Evolutionary conservation across 2,113 vertebrate species (phyloP).

Genomic region (Chloropsis hardwickii): DNA sequence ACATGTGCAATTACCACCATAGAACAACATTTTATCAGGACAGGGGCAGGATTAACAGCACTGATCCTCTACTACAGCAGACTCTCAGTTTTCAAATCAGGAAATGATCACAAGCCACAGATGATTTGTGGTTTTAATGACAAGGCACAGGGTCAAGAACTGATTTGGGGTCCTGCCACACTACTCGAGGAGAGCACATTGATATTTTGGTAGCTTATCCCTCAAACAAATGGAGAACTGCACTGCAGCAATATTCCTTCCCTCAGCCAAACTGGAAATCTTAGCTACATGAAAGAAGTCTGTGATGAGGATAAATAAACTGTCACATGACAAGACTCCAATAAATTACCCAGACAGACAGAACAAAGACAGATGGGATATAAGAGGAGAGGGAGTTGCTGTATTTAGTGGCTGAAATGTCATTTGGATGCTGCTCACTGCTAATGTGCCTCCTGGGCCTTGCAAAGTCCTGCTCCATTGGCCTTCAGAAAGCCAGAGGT

Average conservation of each 20-base stretch:
- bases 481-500: slow-evolving; percentile 2
- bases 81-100: background rate
- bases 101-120: background rate
- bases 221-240: background rate
- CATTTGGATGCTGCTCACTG: background rate
- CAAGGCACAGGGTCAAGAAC: background rate
- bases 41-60: background rate
- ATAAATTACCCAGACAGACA: background rate
- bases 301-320: background rate
- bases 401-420: background rate
- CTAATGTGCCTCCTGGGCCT: background rate
- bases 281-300: background rate
- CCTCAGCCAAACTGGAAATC: background rate
- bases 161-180: background rate
- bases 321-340: background rate
- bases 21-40: background rate
- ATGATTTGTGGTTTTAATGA: background rate
- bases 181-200: rapidly evolving
- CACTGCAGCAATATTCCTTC: background rate
- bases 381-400: background rate
- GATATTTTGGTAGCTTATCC: background rate
- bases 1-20: background rate
- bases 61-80: background rate
- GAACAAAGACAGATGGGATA: background rate
- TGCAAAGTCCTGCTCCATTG: background rate